Conservation (phyloP, 2,113 vertebrate species). For the Hemiscyllium ocellatum region DNA sequence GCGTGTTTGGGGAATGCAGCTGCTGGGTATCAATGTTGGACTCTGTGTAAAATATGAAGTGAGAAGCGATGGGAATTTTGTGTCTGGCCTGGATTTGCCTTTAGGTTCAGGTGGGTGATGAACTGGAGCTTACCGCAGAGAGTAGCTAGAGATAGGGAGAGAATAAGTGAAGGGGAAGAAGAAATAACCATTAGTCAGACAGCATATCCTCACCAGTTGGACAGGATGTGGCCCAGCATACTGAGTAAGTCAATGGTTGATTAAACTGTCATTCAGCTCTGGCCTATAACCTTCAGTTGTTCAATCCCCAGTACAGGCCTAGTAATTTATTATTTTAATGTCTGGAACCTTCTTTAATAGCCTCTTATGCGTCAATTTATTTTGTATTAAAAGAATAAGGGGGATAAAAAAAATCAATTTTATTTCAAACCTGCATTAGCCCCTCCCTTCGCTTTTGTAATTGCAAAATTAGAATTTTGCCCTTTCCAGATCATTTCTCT, state of each 20-base stretch:
- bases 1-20: neutral
- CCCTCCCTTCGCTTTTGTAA: neutral
- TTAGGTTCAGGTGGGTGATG: too few relatives aligned
- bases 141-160: neutral
- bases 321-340: neutral
- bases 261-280: constrained; percentile 22
- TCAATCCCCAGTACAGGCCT: neutral
- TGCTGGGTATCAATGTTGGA: neutral
- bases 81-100: neutral
- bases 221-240: neutral
- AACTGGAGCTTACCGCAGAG: neutral
- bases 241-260: constrained; percentile 9
- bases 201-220: neutral
- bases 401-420: neutral
- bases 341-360: neutral
- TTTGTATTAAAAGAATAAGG: neutral
- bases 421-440: neutral
- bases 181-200: neutral
- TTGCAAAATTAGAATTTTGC: neutral
- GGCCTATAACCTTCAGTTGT: neutral
- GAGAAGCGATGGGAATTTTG: neutral
- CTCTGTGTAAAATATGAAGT: too few relatives aligned
- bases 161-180: neutral
- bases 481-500: neutral
- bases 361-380: constrained; percentile 10